These are phyloP conservation scores for Drosophila sucinea DNA, from an alignment of 1,140 invertebrate species.

Conservation along the genomic window DNA sequence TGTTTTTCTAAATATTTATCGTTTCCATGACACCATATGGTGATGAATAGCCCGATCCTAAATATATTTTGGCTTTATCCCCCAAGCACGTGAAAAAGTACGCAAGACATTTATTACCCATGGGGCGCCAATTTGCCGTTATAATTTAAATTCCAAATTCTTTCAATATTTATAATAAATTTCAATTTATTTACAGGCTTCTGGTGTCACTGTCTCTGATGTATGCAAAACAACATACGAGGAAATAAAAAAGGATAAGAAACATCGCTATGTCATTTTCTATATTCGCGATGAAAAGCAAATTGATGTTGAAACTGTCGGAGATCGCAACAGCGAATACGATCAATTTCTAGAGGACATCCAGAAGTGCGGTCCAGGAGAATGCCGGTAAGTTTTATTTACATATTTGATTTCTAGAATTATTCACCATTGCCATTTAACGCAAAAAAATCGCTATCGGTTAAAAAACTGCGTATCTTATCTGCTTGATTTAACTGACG, in stretches of 20 bases:
- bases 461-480: conserved; percentile 4
- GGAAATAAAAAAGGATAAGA: conserved; percentile 98
- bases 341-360: conserved; percentile 95
- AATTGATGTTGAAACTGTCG: conserved; percentile 95
- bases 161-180: not conserved
- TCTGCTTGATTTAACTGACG: not conserved
- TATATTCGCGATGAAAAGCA: conserved; percentile 97
- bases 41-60: not conserved
- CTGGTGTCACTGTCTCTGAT: conserved; percentile 97
- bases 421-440: not conserved
- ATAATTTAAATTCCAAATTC: conserved; percentile 18
- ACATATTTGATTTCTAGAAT: not conserved
- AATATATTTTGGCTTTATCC: conserved; percentile 16
- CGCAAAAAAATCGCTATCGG: not conserved
- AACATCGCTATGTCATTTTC: conserved; percentile 97
- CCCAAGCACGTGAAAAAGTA: not conserved
- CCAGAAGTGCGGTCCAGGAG: conserved; percentile 93
- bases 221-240: conserved; percentile 97
- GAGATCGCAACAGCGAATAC: conserved; percentile 93
- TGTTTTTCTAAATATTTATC: conserved; percentile 44
- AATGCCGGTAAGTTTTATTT: conserved; percentile 88
- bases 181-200: conserved; percentile 87
- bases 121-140: conserved; percentile 27
- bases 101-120: not conserved
- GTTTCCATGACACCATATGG: conserved; percentile 17